Percentiles rank a stretch among this genome's conserved stretches.
These are phyloP conservation scores for Campodea augens DNA, from an alignment of 1,140 invertebrate genomes.

Conservation along the genomic window DNA sequence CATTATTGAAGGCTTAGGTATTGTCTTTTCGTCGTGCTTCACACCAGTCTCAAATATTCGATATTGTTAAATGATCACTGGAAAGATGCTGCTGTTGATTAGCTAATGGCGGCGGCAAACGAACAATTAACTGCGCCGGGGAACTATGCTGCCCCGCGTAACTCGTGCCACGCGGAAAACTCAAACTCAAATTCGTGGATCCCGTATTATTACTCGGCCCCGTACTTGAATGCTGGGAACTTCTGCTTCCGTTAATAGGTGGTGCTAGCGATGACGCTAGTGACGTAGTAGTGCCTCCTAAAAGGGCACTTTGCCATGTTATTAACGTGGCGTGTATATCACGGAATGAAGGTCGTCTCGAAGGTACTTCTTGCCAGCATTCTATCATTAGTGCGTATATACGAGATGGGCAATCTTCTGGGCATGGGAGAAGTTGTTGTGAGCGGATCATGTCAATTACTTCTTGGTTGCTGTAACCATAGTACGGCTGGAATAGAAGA, in stretches of 20 bases:
- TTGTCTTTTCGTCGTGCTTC: too few species aligned
- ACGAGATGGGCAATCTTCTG: conserved; percentile 72
- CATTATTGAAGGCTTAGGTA: too few species aligned
- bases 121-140: conserved; percentile 11
- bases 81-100: too few species aligned
- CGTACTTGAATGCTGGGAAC: conserved; percentile 32
- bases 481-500: conserved; percentile 54
- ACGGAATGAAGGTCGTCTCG: conserved; percentile 70
- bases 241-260: conserved; percentile 10
- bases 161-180: conserved; percentile 3
- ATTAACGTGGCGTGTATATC: conserved; percentile 54
- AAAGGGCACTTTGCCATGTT: conserved; percentile 32
- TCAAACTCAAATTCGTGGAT: conserved; percentile 23
- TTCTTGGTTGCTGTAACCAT: conserved; percentile 88
- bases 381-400: conserved; percentile 90
- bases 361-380: conserved; percentile 88
- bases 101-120: conserved; percentile 9
- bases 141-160: conserved; percentile 12
- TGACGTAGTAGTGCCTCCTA: conserved; percentile 3
- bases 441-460: conserved; percentile 92
- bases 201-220: conserved; percentile 34
- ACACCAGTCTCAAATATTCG: too few species aligned
- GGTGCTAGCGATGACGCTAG: conserved; percentile 4
- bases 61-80: too few species aligned
- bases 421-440: conserved; percentile 78